Base-by-base conservation (phyloP, 2,113 vertebrate genomes). In the Spea multiplicata region DNA sequence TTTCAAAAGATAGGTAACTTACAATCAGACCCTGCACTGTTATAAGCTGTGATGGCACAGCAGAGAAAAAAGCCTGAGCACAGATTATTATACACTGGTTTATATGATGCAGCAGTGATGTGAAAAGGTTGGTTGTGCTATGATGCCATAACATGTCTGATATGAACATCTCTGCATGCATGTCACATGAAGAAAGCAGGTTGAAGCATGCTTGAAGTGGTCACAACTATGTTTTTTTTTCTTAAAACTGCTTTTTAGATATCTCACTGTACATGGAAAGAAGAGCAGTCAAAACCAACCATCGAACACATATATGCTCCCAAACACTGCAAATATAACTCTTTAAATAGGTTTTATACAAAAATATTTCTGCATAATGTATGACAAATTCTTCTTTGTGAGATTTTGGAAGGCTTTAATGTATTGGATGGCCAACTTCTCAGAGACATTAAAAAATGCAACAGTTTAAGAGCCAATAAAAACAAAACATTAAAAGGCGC, bases 361-460 rank as follows among this genome's bases (percentile, higher is more conserved):
- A 98, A 99, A 98, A 97, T 96, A 97, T 92, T 93, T 93, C 91
- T 95, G 91, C 93, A 92, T 93, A 93, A 95, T 89, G 93, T 93
- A 92, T 88, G 92, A 93, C 90, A 95, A 91, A 93, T 90, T 46
- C 82, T 86, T 77, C 85, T 86, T 89, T 86, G n/a, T 13, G 45
- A 66, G 44, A 57, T 57, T 93, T 88, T 89, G 93, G 89, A 93
- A 90, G 85, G 89, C 88, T 87, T 88, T 89, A 89, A 90, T 84
- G 87, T 89, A 93, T 88, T 84, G 81, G 81, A 82, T 90, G 91
- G 91, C 88, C 89, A 88, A 86, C 87, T 84, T 71, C 8, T 76
- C 6, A 78, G 80, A 82, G 88, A 88, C 82, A 85, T 84, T 85
- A 61, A 84, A 87, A 74, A 67, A 68, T 85, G 52, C 55, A 84